Base-by-base conservation (phyloP, 2,888 invertebrate genomes). In the Eurytoma adleriae region DNA sequence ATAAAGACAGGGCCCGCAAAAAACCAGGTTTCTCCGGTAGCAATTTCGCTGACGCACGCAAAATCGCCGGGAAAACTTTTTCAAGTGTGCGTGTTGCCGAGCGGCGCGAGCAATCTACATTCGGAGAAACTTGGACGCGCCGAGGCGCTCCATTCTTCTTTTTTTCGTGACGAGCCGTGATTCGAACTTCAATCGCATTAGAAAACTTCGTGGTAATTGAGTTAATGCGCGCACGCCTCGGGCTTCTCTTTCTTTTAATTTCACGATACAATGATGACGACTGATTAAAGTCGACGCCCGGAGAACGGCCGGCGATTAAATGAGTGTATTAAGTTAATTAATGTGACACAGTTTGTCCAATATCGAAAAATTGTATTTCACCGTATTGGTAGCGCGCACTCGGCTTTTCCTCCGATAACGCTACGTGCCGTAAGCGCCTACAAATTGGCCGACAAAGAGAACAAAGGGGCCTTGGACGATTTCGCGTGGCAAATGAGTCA, bases 401-500 rank as follows among this genome's bases (percentile, higher is more conserved):
- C 4, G 54, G 3, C n/a, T 54, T 54, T 54, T 14, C 54, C 14
- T n/a, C 14, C n/a, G n/a, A 54, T n/a, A 54, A 54, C 13, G 3
- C 54, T 0, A 54, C 57, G n/a, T 30, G 12, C 30, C 20, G 16
- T n/a, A 7, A 16, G 30, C 68, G 12, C 16, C 24, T 13, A 54
- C 10, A 40, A 40, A 40, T 7, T 10, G 40, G 1, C 40, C 10
- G 1, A 69, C 61, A 54, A 70, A 54, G 64, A 67, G 52, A 56
- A 67, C 64, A 64, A 64, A 64, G 64, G 67, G 59, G 14, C 52
- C 67, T 78, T 57, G 59, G 59, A 50, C 48, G 30, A 78, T 78
- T 78, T 67, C 67, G 68, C 52, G 48, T 48, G 40, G 16, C 4
- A 78, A 78, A 71, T 52, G 59, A 68, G 68, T 54, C 56, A 62